Evolutionary conservation across 2,797 vertebrate genomes (phyloP).

Genomic region (Florisuga fusca): DNA sequence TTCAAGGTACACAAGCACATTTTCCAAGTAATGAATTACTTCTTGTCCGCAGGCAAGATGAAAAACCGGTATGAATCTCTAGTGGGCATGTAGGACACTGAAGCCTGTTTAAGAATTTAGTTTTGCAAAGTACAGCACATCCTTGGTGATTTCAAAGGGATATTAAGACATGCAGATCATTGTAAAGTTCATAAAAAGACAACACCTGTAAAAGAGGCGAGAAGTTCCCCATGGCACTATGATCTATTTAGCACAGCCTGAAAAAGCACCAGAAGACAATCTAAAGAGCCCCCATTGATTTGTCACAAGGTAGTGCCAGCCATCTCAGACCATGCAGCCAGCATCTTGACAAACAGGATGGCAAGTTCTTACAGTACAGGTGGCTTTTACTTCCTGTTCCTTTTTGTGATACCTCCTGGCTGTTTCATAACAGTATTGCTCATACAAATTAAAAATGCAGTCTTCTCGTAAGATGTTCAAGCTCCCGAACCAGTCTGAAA

Average conservation of each 20-base stretch:
- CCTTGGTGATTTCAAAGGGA: background rate
- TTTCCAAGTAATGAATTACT: background rate
- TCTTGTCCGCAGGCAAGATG: background rate
- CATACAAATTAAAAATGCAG: background rate
- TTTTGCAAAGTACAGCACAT: background rate
- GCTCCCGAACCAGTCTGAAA: background rate
- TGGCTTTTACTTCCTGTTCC: background rate
- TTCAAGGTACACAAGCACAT: background rate
- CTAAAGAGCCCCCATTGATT: background rate
- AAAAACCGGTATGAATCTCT: background rate
- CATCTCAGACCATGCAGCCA: background rate
- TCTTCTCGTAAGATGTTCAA: background rate
- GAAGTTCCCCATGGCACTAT: background rate
- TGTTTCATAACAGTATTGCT: background rate
- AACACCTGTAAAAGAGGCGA: background rate
- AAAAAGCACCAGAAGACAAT: background rate
- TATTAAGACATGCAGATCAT: background rate
- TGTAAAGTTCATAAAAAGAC: background rate
- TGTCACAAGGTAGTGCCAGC: background rate
- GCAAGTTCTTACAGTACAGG: accelerated
- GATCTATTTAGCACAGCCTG: background rate
- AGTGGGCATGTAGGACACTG: background rate
- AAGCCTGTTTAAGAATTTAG: slow-evolving; percentile 9
- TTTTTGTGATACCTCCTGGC: background rate
- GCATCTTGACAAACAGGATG: background rate